Evolutionary conservation across 2,888 invertebrate genomes (phyloP).

Genomic region (Trisateles emortualis): DNA sequence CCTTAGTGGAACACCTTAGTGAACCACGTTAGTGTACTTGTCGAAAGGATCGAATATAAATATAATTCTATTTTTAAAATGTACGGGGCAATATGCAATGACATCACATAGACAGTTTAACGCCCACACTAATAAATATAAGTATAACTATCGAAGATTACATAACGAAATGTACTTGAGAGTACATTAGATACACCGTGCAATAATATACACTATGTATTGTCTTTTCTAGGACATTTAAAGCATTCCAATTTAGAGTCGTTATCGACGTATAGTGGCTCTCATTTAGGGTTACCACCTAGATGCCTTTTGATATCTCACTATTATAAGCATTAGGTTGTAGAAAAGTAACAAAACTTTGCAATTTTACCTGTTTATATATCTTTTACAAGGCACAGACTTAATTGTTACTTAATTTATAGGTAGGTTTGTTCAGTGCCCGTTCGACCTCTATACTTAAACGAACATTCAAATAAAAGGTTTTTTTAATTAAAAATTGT

Average conservation of each 20-base stretch:
- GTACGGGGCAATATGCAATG: conserved; percentile 27
- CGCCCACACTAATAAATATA: conserved; percentile 25
- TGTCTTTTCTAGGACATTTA: background rate
- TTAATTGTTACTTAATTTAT: too few species aligned
- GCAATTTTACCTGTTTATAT: too few species aligned
- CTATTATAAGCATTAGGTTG: too few species aligned
- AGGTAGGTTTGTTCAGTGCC: too few species aligned
- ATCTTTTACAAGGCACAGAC: too few species aligned
- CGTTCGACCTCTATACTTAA: too few species aligned
- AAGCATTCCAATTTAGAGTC: background rate
- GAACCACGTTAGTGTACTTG: too few species aligned
- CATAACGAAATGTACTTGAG: conserved; percentile 35
- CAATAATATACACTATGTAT: conserved; percentile 11
- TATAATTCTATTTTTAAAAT: conserved; percentile 19
- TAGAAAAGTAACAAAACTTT: too few species aligned
- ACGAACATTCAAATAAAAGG: too few species aligned
- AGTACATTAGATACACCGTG: conserved; percentile 20
- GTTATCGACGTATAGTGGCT: background rate
- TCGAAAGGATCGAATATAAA: conserved; percentile 21
- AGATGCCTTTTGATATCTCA: too few species aligned
- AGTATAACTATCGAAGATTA: conserved; percentile 33
- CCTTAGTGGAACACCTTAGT: too few species aligned
- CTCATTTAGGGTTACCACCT: background rate
- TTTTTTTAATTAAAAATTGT: too few species aligned
- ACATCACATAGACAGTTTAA: conserved; percentile 32